Evolutionary conservation across 2,113 vertebrate genomes (phyloP).

Genomic region (Fukomys damarensis): DNA sequence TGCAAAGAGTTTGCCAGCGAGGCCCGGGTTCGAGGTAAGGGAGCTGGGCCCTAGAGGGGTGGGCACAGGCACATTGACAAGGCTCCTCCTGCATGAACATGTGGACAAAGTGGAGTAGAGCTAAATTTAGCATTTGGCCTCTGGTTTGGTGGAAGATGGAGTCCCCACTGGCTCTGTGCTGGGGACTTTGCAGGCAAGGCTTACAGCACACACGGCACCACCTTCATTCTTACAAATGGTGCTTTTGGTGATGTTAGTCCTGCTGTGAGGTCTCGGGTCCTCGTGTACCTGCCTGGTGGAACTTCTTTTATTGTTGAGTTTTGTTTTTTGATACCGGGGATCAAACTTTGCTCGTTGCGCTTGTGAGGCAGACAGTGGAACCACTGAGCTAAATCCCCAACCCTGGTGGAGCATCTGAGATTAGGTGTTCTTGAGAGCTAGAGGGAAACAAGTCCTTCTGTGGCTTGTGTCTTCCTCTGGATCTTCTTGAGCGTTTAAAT

Average conservation of each 20-base stretch:
- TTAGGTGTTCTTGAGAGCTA: neutral
- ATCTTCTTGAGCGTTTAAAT: neutral
- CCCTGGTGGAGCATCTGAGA: neutral
- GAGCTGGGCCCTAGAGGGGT: neutral
- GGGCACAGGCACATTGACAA: neutral
- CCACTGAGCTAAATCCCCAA: too few relatives aligned
- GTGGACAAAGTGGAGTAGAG: neutral
- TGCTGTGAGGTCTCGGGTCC: too few relatives aligned
- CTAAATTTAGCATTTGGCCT: neutral
- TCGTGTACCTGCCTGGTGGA: neutral
- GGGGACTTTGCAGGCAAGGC: neutral
- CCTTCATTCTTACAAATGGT: neutral
- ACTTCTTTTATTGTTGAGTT: too few relatives aligned
- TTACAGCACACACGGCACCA: neutral
- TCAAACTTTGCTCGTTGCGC: too few relatives aligned
- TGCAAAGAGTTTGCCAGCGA: conserved; percentile 95
- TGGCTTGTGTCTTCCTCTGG: accelerated
- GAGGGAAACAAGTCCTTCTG: accelerated
- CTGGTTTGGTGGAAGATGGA: neutral
- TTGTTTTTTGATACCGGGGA: too few relatives aligned
- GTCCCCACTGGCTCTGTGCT: too few relatives aligned
- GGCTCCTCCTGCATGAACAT: neutral
- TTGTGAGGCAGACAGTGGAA: too few relatives aligned
- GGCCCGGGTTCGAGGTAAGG: conserved; percentile 93
- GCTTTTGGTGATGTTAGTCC: neutral